Evolutionary conservation across 2,888 invertebrate species (phyloP), one percentile per base, ranked within the genome.

Genomic region (Boloria selene): DNA sequence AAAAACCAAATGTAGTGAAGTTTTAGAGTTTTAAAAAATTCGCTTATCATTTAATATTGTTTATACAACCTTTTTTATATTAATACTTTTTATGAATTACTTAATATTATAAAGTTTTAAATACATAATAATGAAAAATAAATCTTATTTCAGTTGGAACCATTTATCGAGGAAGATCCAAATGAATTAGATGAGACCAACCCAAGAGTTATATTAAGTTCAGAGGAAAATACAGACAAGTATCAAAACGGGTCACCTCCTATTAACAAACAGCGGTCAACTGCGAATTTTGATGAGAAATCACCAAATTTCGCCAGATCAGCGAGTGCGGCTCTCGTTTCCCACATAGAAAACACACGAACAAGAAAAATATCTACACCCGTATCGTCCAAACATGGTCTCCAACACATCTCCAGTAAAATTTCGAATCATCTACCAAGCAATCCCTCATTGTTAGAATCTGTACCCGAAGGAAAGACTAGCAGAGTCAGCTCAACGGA

Each of bases 301-400:
- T 74, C 80, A 0, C 76, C 79, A 0, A 72, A 84, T 62, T 95
- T 95, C 79, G 93, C 93, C 0, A 83, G 95, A 68, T 96, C 96
- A 67, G 95, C 94, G 13, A 96, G 96, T 59, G 96, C 96, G 31
- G 95, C 94, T 0, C 94, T 94, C 38, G 93, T 96, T 14, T 93
- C 94, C 69, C 93, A 93, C 2, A 73, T 77, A 2, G 70, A 87
- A 75, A 79, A 82, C 68, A 70, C 79, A 73, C 70, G 93, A 77
- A 73, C 77, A 45, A 73, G 93, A 78, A 87, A 90, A 80, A 79
- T 85, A 69, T 81, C 85, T 1, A 86, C 90, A 0, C 84, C 90
- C 0, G 82, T 88, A 0, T 74, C 82, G 0, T 87, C 90, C 0
- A 83, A 80, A 69, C 86, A 78, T 88, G 94, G 78, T 76, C 93